These are phyloP conservation scores for Neomorphus geoffroyi DNA, from an alignment of 2,797 vertebrate genomes.

Conservation along the genomic window DNA sequence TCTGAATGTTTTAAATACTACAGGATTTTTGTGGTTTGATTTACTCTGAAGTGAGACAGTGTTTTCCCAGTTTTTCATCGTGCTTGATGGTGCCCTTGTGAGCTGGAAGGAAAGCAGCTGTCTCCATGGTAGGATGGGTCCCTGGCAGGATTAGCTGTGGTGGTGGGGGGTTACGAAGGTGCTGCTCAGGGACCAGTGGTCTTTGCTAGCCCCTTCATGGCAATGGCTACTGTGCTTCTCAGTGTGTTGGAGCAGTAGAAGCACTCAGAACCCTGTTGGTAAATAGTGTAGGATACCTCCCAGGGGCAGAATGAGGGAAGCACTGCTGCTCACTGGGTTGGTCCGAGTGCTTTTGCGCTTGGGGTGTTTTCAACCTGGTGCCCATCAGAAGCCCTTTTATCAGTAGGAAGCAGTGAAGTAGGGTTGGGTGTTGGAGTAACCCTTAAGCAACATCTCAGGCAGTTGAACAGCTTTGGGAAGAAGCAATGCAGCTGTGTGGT, in stretches of 20 bases:
- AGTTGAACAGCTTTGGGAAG: background rate
- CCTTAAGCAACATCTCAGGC: background rate
- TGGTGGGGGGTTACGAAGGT: background rate
- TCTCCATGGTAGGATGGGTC: background rate
- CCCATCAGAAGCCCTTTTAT: background rate
- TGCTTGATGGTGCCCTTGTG: background rate
- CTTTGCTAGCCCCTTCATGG: background rate
- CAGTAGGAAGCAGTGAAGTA: background rate
- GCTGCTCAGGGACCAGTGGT: background rate
- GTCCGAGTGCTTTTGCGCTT: background rate
- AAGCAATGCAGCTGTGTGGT: background rate
- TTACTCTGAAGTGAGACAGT: background rate
- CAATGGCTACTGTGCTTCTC: background rate
- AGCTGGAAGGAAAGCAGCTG: background rate
- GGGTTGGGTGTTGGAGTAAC: background rate
- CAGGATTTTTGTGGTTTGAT: background rate
- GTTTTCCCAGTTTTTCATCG: background rate
- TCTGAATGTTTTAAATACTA: slow-evolving; percentile 11
- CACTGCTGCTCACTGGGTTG: background rate
- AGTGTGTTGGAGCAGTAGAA: background rate
- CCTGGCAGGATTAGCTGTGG: background rate
- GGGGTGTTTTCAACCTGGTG: background rate
- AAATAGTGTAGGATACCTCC: background rate
- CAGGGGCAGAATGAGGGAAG: background rate
- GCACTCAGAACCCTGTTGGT: background rate